Conservation (phyloP, 2,888 invertebrate species). For the Leptinotarsa rubiginosa region DNA sequence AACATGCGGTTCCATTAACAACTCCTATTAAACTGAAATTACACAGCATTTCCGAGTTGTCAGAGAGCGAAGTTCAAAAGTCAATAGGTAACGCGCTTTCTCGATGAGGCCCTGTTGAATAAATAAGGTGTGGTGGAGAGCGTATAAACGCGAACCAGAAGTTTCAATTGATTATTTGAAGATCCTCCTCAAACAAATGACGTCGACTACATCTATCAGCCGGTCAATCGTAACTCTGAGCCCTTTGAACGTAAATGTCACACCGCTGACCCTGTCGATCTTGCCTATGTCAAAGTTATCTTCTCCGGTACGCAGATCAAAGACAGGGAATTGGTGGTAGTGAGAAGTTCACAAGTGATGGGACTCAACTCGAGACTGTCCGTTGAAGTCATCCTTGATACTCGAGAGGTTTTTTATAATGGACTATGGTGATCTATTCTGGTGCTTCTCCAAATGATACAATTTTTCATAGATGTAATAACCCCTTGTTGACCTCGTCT, state of each 20-base stretch:
- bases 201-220: background rate
- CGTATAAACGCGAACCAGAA: background rate
- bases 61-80: background rate
- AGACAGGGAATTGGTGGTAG: too few relatives aligned
- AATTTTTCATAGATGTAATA: too few relatives aligned
- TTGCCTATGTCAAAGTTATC: too few relatives aligned
- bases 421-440: too few relatives aligned
- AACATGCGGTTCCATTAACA: background rate
- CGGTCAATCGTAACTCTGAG: background rate
- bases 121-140: background rate
- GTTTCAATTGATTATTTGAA: background rate
- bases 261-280: background rate
- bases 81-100: background rate
- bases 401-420: too few relatives aligned
- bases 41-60: slow-evolving; percentile 5
- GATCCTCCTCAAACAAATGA: background rate
- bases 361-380: too few relatives aligned
- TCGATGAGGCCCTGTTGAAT: background rate
- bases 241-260: background rate
- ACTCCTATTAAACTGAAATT: background rate
- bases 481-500: too few relatives aligned
- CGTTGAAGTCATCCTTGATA: too few relatives aligned
- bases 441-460: too few relatives aligned
- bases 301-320: too few relatives aligned
- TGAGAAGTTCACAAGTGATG: too few relatives aligned